Evolutionary conservation across 1,140 invertebrate species (phyloP), one percentile per base, ranked within the genome.

Genomic region (Calephelis nemesis): DNA sequence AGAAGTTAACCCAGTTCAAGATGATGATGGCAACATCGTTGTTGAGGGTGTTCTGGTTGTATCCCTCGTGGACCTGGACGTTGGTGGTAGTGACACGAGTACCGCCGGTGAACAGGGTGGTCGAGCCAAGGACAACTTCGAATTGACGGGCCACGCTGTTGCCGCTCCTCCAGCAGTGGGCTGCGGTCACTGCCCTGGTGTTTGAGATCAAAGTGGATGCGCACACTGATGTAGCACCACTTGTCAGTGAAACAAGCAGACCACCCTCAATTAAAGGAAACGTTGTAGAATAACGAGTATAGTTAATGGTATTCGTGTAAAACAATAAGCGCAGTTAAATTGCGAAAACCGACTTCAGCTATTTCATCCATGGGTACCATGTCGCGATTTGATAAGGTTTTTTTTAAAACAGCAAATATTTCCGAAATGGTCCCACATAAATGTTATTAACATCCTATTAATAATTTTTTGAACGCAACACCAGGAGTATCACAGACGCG

Each of bases 21-120:
- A 12, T 47, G 10, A 75, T 69, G 15, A 77, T 13, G 39, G 76
- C 76, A 39, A 77, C 65, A 47, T 77, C 76, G 45, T 77, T 75
- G 15, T 69, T 64, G 6, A 77, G 47, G n/a, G 50, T 72, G 9
- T 64, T 45, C 4, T 47, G 30, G 62, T 71, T 75, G 64, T 69
- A 78, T 47, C 19, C 58, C 1, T 42, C 65, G 64, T 78, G 76
- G 12, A 69, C 39, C 6, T 45, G 30, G 0, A 78, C 69, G 12
- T 63, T 62, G 10, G 15, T 68, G 8, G 76, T 75, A 0, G 15
- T 13, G 2, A 71, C 12, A 15, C 74, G 65, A 2, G 62, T 71
- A 19, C 74, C 71, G 9, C 74, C 74, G 30, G 48, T 62, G 67
- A 69, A 75, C 0, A 75, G 47, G 8, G 52, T 60, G 1, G 64